Conservation (phyloP, 1,140 invertebrate species). For the Aphis gossypii region DNA sequence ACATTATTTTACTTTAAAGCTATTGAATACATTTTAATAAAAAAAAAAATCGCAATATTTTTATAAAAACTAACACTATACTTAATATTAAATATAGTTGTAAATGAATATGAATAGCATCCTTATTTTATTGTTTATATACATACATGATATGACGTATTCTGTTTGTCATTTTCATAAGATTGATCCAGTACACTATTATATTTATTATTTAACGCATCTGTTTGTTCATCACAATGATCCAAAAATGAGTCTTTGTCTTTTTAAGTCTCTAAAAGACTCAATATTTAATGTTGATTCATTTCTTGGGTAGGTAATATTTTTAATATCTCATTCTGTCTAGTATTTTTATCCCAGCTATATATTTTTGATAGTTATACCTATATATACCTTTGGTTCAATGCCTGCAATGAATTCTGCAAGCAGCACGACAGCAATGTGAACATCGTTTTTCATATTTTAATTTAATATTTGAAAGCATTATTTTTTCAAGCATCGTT, state of each 20-base stretch:
- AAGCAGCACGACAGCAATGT: neutral
- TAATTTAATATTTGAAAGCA: conserved; percentile 4
- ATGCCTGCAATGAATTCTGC: neutral
- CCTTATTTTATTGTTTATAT: neutral
- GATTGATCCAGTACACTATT: neutral
- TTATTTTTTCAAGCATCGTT: conserved; percentile 5
- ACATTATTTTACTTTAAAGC: neutral
- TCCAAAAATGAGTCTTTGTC: neutral
- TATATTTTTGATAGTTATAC: neutral
- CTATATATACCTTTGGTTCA: neutral
- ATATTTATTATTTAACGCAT: neutral
- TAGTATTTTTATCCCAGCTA: neutral
- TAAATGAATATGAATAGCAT: neutral
- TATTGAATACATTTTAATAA: neutral
- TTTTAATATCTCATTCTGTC: neutral
- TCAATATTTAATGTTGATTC: neutral
- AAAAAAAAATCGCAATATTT: neutral
- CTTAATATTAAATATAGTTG: neutral
- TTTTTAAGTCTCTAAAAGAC: neutral
- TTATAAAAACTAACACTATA: neutral
- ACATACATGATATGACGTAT: neutral
- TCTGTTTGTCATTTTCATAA: neutral
- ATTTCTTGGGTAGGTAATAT: neutral
- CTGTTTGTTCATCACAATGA: neutral
- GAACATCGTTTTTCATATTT: conserved; percentile 6